Evolutionary conservation across 2,888 invertebrate species (phyloP), one percentile per base, ranked within the genome.

Genomic region (Harpalus rubripes): DNA sequence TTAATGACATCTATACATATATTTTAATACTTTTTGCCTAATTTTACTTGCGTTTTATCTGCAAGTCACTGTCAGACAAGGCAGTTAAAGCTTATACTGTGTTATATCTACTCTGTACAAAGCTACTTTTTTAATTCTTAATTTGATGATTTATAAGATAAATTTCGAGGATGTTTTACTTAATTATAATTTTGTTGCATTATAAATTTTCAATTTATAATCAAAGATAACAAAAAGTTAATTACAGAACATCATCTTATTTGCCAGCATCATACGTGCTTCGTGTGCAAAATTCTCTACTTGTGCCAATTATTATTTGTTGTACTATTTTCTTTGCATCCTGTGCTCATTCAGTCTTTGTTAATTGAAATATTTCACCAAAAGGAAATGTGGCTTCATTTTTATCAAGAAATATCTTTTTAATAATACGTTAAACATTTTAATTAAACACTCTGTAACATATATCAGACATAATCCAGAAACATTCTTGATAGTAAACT

Each of bases 131-230:
- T 52, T 52, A 52, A 1, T 12, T 52, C 44, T 52, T 52, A 59
- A 59, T 59, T 59, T 59, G 15, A 59, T n/a, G 65, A 65, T 68
- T 39, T 63, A 12, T 63, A 26, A 26, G 68, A 68, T 68, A 68
- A 68, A 68, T 12, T 68, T 32, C 68, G n/a, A 41, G 72, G 72
- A 74, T 74, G 72, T 44, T 44, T 8, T 8, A 74, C 41, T 74
- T 74, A 68, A 74, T 74, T 39, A 68, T 39, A 68, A 68, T 68
- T 68, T 74, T 74, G 72, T 44, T 74, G 44, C 72, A 74, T 74
- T 74, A 74, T 68, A 68, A 68, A 68, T 68, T 68, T 68, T 74
- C 72, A 74, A 74, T 41, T 74, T 74, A 44, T 74, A 74, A 74
- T 41, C 68, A 68, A 68, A 65, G 12, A 12, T 65, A 65, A 65